phyloP scores from a whole-genome alignment of 1,140 invertebrate genomes.

The Tribolium castaneum region DNA sequence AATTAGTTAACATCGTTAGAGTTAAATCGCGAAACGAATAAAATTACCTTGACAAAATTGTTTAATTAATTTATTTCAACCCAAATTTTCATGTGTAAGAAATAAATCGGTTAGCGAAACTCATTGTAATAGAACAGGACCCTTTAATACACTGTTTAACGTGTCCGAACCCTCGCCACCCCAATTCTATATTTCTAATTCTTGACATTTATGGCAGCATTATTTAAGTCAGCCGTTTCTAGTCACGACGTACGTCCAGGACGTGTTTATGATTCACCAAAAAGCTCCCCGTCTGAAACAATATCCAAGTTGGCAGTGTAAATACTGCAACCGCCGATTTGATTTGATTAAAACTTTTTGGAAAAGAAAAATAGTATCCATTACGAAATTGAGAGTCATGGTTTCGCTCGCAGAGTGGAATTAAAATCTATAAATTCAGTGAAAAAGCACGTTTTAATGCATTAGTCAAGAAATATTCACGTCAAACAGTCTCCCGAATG shows the following conservation, averaged over 20 bases:
- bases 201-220: constrained; percentile 54
- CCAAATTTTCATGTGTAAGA: background rate
- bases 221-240: constrained; percentile 46
- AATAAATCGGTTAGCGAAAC: background rate
- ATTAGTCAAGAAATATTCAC: background rate
- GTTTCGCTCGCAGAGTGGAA: background rate
- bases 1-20: constrained; percentile 12
- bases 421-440: constrained; percentile 25
- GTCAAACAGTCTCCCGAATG: background rate
- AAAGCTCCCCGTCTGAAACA: constrained; percentile 23
- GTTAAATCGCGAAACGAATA: background rate
- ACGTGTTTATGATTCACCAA: constrained; percentile 51
- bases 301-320: constrained; percentile 7
- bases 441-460: constrained; percentile 15
- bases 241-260: constrained; percentile 39
- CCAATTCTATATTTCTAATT: constrained; percentile 53
- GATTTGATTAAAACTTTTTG: constrained; percentile 5
- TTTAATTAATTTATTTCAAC: background rate
- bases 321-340: constrained; percentile 20
- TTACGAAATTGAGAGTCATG: constrained; percentile 27
- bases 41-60: background rate
- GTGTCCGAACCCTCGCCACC: constrained; percentile 44
- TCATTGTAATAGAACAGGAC: constrained; percentile 25
- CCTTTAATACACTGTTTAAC: constrained; percentile 47
- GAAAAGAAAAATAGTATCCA: constrained; percentile 17